Base-by-base conservation (phyloP, 2,113 vertebrate species). In the Eurypyga helias region DNA sequence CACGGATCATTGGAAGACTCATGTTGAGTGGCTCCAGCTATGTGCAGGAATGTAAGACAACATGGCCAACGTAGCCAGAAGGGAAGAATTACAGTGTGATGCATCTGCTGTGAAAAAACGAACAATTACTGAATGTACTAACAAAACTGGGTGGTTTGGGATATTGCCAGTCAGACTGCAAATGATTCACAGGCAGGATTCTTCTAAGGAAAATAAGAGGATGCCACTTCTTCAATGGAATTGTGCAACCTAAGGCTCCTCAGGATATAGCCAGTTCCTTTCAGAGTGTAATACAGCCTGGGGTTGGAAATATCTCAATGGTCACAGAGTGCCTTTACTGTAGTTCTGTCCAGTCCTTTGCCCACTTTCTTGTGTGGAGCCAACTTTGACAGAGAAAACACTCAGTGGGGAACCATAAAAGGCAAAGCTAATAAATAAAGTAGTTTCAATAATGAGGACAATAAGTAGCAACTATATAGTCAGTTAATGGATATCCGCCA, bases 171-270 rank as follows among this genome's bases (percentile, higher is more conserved):
- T 87, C 81, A 70, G 75, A 87, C 65, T 92, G 84, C 81, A 96
- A 89, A 97, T 95, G 93, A 96, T 95, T 96, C 95, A 92, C 89
- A 91, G 78, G 92, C 93, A 95, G 70, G 45, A 84, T 92, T 97
- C 78, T 93, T 95, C 65, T 93, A 76, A 89, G 77, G 77, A 97
- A 97, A 96, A 88, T 64, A 93, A 88, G 78, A 94, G 48, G 92
- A 95, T 89, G 83, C 65, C 60, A 87, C 31, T 93, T 94, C 73
- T 97, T 96, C 86, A 96, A 85, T 94, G 92, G 87, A 91, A 84
- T 95, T 97, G 94, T 89, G 89, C 92, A 96, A 96, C 45, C 62
- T 78, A 82, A 84, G 86, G 45, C 61, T 95, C 58, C 83, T 94
- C 77, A 72, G 94, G 97, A 77, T 88, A 94, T 11, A 82, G n/a